A percentile compares a stretch with the other conserved stretches of the same genome.
phyloP scores from a whole-genome alignment of 2,797 vertebrate species.

The Otus scops region DNA sequence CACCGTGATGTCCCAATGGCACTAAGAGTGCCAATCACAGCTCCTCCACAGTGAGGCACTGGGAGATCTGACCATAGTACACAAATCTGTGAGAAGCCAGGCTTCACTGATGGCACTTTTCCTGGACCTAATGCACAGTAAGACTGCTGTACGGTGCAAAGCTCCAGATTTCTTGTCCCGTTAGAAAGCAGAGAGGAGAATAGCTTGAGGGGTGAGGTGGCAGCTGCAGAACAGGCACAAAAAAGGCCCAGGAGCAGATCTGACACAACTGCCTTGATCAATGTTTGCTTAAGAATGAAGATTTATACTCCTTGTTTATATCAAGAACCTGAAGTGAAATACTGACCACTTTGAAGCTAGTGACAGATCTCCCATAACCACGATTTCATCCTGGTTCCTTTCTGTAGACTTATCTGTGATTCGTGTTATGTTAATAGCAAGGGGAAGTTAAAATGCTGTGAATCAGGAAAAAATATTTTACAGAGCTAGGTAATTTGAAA shows the following conservation, averaged over 20 bases:
- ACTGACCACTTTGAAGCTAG: background rate
- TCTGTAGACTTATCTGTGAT: constrained; percentile 2
- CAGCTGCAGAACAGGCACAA: background rate
- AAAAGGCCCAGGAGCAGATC: background rate
- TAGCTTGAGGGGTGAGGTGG: background rate
- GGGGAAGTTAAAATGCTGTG: constrained; percentile 29
- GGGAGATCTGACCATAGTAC: background rate
- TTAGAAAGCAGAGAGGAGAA: background rate
- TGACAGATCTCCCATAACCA: constrained; percentile 38
- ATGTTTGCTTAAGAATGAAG: background rate
- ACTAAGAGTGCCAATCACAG: background rate
- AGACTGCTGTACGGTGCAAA: background rate
- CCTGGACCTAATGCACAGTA: background rate
- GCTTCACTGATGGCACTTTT: background rate
- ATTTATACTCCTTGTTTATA: constrained; percentile 37
- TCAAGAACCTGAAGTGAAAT: constrained; percentile 40
- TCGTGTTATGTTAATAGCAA: constrained; percentile 37
- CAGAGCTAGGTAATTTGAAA: constrained; percentile 34
- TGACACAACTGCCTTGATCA: background rate
- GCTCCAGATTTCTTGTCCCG: background rate
- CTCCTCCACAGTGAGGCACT: background rate
- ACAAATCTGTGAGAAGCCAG: background rate
- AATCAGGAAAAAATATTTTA: constrained; percentile 63
- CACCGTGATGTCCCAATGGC: fast-evolving
- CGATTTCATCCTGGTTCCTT: background rate